Conservation (phyloP, 1,140 invertebrate genomes). For the Patella vulgata region DNA sequence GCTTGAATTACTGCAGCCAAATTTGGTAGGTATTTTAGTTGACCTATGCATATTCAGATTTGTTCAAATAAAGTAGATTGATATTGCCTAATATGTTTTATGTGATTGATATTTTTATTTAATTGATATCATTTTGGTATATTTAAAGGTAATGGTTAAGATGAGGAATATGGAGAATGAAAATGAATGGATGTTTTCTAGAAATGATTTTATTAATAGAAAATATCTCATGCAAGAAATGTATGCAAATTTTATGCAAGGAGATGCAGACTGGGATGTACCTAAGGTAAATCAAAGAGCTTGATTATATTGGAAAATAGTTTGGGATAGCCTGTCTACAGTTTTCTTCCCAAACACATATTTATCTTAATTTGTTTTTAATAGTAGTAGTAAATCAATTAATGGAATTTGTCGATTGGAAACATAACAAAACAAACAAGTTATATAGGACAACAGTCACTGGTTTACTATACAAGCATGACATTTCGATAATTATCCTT, state of each 20-base stretch:
- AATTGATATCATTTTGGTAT: constrained; percentile 1
- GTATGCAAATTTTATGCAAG: constrained; percentile 73
- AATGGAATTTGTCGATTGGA: too few relatives aligned
- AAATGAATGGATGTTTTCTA: constrained; percentile 73
- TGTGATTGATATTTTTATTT: not conserved
- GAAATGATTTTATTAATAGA: constrained; percentile 72
- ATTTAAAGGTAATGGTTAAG: constrained; percentile 68
- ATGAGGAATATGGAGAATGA: constrained; percentile 70
- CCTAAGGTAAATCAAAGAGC: constrained; percentile 42
- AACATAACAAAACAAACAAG: too few relatives aligned
- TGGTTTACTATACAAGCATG: too few relatives aligned
- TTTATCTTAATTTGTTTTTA: constrained; percentile 6
- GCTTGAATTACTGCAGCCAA: too few relatives aligned
- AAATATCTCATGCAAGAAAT: constrained; percentile 76
- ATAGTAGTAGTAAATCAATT: too few relatives aligned
- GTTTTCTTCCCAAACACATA: not conserved
- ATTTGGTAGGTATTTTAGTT: too few relatives aligned
- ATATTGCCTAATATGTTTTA: not conserved
- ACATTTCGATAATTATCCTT: too few relatives aligned
- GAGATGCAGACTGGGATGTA: constrained; percentile 66
- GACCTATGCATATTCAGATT: too few relatives aligned
- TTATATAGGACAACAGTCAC: too few relatives aligned
- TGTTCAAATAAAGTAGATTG: too few relatives aligned
- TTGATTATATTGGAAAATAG: too few relatives aligned
- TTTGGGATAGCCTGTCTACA: constrained; percentile 14